Base-by-base conservation (phyloP, 2,888 invertebrate genomes). In the Synergus gifuensis region DNA sequence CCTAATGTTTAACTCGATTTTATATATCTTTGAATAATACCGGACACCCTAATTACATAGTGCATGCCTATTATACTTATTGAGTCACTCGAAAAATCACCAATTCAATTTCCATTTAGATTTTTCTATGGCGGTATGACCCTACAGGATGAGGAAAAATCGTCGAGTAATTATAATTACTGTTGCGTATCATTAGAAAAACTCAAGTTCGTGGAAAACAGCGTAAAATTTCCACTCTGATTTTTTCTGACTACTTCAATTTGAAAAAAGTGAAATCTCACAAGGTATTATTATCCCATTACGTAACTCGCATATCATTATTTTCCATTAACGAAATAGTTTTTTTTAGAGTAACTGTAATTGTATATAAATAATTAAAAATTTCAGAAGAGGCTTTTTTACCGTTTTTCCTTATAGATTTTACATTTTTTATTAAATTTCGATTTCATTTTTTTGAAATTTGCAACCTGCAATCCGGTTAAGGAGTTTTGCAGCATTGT, bases 401-500 rank as follows among this genome's bases (percentile, higher is more conserved):
- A 22, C 11, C 4, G 14, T 22, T 22, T 44, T 46, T 16, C 8
- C 44, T n/a, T 16, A n/a, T n/a, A 5, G 44, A 11, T 66, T 42
- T 42, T 11, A 4, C 4, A 14, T 11, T 67, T 46, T 14, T 67
- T 14, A 22, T 5, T 67, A 14, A 49, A 14, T 14, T 1, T 49
- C 5, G 4, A 44, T 46, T 44, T 67, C 46, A 22, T 46, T 67
- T 18, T 22, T 67, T 67, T 46, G 22, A 14, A 69, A 22, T 69
- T 49, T 49, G 46, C 28, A 28, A 28, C 16, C 46, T 69, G 14
- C 12, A 69, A 44, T 49, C 67, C 28, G 28, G 67, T 69, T 69
- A 28, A 46, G 46, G 22, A 42, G 67, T 22, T 69, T 69, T 69
- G n/a, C 14, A 46, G 67, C 67, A 49, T 67, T 46, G 28, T 49